Base-by-base conservation (phyloP, 2,113 vertebrate species). In the Vulpes lagopus region DNA sequence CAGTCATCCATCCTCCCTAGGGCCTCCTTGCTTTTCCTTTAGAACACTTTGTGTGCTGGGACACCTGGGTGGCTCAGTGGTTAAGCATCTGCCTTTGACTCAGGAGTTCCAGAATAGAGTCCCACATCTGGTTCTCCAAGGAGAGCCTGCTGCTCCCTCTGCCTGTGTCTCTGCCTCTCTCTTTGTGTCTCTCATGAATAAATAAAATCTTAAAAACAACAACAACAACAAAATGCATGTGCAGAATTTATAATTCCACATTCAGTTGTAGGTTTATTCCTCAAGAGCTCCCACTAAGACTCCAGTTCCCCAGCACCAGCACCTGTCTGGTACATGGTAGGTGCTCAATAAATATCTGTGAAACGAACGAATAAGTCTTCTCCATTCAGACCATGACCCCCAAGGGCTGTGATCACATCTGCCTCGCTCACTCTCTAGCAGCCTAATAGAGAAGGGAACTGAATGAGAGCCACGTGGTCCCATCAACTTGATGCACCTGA, bases 401-500 rank as follows among this genome's bases (percentile, higher is more conserved):
- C 0, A 5, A 27, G 32, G 64, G 57, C 86, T 51, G 11, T 20
- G 73, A 51, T 51, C 69, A 16, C 8, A 1, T 35, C 22, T 5
- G 62, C 86, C 79, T 12, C 73, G 55, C 71, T 74, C 19, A 3
- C 8, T 35, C 57, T 55, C 17, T 38, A 20, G 27, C 30, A 73
- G 74, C 25, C 0, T 4, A 35, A n/a, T 0, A 62, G 59, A 53
- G 49, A 81, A 51, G 65, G 32, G 35, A n/a, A 38, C 49, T 8
- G 32, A 38, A 65, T 12, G 60, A 23, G 23, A 65, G 57, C 32
- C 35, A 0, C 10, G 0, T 0, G 1, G n/a, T 38, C 32, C 25
- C 32, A 17, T 8, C 91, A 43, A 27, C 62, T 3, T 11, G 3
- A 22, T 10, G 22, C 11, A 38, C 19, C 62, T 27, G 49, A 15